Evolutionary conservation across 2,113 vertebrate species (phyloP).

Genomic region (Xiphophorus couchianus): DNA sequence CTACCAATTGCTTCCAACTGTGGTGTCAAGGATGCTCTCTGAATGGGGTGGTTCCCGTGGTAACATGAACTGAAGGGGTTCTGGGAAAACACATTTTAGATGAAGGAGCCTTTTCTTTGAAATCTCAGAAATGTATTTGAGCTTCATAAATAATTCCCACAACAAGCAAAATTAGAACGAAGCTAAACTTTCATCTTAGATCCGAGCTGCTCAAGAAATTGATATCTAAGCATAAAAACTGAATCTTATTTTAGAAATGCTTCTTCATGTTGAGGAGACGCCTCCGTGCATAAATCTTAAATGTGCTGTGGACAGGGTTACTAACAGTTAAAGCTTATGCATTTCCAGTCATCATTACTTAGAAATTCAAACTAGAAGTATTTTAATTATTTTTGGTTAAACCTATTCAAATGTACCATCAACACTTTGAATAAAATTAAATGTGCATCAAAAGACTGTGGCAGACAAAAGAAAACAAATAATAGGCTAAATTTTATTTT

Average conservation of each 20-base stretch:
- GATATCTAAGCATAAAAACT: neutral
- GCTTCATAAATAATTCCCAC: neutral
- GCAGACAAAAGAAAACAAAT: too few relatives aligned
- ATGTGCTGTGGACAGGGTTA: slow-evolving; percentile 6
- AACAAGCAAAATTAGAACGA: neutral
- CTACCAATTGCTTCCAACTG: slow-evolving; percentile 18
- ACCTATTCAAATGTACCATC: neutral
- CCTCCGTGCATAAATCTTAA: neutral
- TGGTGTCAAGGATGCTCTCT: slow-evolving; percentile 7
- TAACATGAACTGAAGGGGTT: slow-evolving; percentile 19
- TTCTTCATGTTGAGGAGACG: neutral
- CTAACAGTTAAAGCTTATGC: neutral
- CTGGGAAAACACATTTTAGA: neutral
- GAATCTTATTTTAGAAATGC: slow-evolving; percentile 1
- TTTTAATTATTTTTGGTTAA: neutral
- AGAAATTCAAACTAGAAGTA: neutral
- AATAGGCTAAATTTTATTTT: too few relatives aligned
- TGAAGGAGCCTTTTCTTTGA: neutral
- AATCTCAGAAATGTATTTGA: neutral
- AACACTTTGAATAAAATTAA: too few relatives aligned
- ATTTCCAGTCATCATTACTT: neutral
- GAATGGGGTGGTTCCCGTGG: slow-evolving; percentile 27
- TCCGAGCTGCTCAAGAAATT: neutral
- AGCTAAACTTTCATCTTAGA: neutral
- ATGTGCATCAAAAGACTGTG: too few relatives aligned